Percentiles rank a stretch among this genome's conserved stretches.
phyloP scores from a whole-genome alignment of 2,113 vertebrate genomes.

The Prionailurus viverrinus region DNA sequence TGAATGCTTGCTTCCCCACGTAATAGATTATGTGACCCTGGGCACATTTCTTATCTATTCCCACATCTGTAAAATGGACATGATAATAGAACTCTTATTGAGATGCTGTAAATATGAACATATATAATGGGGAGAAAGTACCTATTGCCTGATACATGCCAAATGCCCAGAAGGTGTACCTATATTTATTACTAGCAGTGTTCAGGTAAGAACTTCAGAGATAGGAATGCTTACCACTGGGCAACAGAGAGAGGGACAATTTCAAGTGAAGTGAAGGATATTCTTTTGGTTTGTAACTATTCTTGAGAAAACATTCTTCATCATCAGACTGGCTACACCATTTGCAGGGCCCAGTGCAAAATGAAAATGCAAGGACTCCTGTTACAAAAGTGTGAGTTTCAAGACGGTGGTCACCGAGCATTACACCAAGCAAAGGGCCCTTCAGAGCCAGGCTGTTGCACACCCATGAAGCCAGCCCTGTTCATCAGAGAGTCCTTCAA shows the following conservation, averaged over 20 bases:
- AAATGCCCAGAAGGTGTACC: not conserved
- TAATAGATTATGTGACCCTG: not conserved
- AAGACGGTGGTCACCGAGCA: not conserved
- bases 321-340: not conserved
- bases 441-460: not conserved
- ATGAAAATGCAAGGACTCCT: not conserved
- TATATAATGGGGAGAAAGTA: not conserved
- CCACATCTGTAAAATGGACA: not conserved
- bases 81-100: not conserved
- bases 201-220: not conserved
- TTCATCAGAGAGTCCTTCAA: not conserved
- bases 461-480: not conserved
- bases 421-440: not conserved
- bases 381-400: not conserved
- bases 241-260: not conserved
- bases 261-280: not conserved
- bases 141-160: not conserved
- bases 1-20: not conserved
- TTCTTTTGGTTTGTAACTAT: not conserved
- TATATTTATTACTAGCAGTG: not conserved
- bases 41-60: not conserved
- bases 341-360: not conserved
- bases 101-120: not conserved
- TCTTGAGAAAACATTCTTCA: not conserved
- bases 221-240: not conserved